Conservation (phyloP, 2,888 invertebrate species). For the Gnatocerus cornutus region DNA sequence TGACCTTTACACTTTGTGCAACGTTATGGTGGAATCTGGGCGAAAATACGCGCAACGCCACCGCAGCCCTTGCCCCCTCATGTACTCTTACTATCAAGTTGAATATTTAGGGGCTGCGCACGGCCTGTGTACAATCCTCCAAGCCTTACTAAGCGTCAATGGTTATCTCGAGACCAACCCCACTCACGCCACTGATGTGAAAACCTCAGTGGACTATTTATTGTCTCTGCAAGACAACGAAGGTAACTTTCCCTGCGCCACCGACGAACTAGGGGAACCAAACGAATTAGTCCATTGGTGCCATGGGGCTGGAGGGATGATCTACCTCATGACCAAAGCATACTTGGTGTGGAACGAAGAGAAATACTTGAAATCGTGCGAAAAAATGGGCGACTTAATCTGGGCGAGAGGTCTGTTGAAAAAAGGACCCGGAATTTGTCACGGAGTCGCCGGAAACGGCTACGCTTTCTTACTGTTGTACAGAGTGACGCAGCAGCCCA, state of each 20-base stretch:
- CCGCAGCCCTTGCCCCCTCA: constrained; percentile 78
- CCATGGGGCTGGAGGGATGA: constrained; percentile 88
- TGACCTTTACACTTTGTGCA: constrained; percentile 78
- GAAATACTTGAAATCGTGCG: constrained; percentile 80
- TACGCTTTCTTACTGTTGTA: constrained; percentile 86
- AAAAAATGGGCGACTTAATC: constrained; percentile 82
- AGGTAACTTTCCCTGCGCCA: constrained; percentile 76
- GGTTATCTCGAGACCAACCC: constrained; percentile 74
- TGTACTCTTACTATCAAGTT: constrained; percentile 83
- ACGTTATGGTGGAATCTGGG: constrained; percentile 82
- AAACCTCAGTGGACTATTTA: constrained; percentile 79
- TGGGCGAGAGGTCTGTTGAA: constrained; percentile 88
- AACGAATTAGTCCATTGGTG: constrained; percentile 92
- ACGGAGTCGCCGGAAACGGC: constrained; percentile 89
- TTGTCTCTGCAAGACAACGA: constrained; percentile 79
- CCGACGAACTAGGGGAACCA: constrained; percentile 78
- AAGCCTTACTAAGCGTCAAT: constrained; percentile 77
- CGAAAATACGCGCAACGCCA: constrained; percentile 77
- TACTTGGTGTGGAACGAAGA: constrained; percentile 83
- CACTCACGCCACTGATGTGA: constrained; percentile 75
- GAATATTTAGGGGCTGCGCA: constrained; percentile 85
- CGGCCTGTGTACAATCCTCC: constrained; percentile 79
- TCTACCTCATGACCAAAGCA: constrained; percentile 88
- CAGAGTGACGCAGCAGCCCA: constrained; percentile 80
- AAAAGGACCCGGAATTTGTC: constrained; percentile 93